Conservation (phyloP, 2,113 vertebrate species). For the Nothobranchius kuhntae region DNA sequence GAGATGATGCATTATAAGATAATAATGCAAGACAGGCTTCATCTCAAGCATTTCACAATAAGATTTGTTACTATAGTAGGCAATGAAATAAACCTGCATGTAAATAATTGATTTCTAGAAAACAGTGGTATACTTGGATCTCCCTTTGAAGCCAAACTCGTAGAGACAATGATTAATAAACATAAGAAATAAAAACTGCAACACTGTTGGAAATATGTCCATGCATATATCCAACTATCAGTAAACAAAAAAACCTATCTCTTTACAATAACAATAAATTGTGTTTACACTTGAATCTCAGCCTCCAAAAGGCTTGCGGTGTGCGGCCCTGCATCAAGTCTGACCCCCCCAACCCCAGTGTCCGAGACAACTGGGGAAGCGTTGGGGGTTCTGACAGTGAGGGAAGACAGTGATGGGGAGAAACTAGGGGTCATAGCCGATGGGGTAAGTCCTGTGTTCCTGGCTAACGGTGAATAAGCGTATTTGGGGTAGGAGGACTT, state of each 20-base stretch:
- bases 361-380: constrained; percentile 79
- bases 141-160: constrained; percentile 11
- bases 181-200: not conserved
- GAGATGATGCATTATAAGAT: constrained; percentile 31
- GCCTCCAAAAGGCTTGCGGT: constrained; percentile 77
- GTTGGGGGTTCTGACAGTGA: constrained; percentile 80
- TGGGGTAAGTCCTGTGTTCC: constrained; percentile 75
- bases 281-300: constrained; percentile 79
- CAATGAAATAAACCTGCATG: constrained; percentile 20
- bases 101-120: constrained; percentile 19
- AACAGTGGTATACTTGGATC: constrained; percentile 6
- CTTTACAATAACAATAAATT: constrained; percentile 7
- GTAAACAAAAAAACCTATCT: not conserved
- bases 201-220: not conserved
- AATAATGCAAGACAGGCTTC: constrained; percentile 29
- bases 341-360: constrained; percentile 66
- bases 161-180: not conserved
- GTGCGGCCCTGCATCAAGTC: constrained; percentile 64
- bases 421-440: constrained; percentile 84
- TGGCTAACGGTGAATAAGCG: constrained; percentile 73
- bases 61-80: constrained; percentile 33
- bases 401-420: constrained; percentile 86
- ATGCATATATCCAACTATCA: not conserved
- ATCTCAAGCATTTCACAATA: constrained; percentile 36
- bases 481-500: constrained; percentile 75